Base-by-base conservation (phyloP, 2,888 invertebrate genomes). In the Agelastica alni region DNA sequence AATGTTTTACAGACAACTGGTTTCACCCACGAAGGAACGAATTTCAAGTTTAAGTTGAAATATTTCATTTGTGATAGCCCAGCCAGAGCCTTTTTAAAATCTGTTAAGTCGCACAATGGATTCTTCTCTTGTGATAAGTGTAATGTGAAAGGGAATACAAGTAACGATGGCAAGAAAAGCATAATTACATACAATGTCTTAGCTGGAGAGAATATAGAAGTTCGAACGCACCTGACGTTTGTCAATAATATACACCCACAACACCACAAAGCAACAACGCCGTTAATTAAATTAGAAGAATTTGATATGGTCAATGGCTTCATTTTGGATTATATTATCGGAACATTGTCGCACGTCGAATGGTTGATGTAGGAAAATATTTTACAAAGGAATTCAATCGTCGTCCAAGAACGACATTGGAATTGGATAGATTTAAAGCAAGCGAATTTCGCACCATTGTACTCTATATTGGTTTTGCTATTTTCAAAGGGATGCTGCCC, bases 51-150 rank as follows among this genome's bases (percentile, higher is more conserved):
- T 20, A 1, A 17, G 9, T 17, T 39, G 14, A 39, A 39, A 39
- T 18, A 39, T 39, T 16, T 39, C 17, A 17, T 39, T 18, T 39
- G 37, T 17, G 37, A 39, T 39, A 20, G 10, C 3, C 37, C 37
- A 39, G 18, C 2, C 20, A 3, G 37, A 17, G 7, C 37, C 10
- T 39, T 39, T 17, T 7, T 39, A 17, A 39, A 39, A 17, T 14
- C 7, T 20, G 20, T 39, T 20, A 39, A 39, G 9, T 20, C 37
- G 9, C 37, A 39, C 37, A 39, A 39, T 39, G 17, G 18, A 39
- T 39, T 16, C 20, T 39, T 18, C 20, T 18, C n/a, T 16, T 39
- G 37, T 39, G 37, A 39, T 18, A 39, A 39, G 9, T 39, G 37
- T 39, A 18, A 20, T 20, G 20, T 39, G 17, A 39, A 39, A 17